Conservation (phyloP, 2,113 vertebrate species). For the Corapipo altera region DNA sequence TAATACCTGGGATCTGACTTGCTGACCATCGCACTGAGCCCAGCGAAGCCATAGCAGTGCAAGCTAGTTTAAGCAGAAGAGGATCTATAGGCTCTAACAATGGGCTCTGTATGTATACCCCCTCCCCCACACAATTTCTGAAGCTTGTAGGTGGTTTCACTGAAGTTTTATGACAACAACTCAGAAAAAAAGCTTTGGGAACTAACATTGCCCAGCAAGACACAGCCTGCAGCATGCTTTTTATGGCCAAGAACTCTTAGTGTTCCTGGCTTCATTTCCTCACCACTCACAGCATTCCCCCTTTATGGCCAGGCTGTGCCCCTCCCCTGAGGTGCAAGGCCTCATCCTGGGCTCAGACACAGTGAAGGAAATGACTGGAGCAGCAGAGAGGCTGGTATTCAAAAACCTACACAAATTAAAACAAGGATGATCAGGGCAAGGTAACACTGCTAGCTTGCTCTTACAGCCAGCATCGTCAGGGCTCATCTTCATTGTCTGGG, state of each 20-base stretch:
- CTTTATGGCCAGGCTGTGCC: conserved; percentile 12
- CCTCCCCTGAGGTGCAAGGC: not conserved
- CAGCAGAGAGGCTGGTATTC: not conserved
- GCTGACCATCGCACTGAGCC: not conserved
- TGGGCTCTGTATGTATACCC: not conserved
- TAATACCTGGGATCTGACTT: not conserved
- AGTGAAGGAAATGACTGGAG: not conserved
- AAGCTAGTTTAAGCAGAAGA: not conserved
- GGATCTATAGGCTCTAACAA: not conserved
- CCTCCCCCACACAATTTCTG: not conserved
- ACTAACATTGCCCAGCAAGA: conserved; percentile 21
- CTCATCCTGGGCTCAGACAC: rapidly evolving
- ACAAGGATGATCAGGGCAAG: not conserved
- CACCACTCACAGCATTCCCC: not conserved
- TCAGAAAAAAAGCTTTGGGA: conserved; percentile 22
- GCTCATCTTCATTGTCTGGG: not conserved
- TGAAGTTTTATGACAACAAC: conserved; percentile 37
- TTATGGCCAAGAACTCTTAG: conserved; percentile 13
- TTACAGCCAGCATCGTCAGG: not conserved
- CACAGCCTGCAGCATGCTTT: conserved; percentile 46
- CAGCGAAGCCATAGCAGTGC: not conserved
- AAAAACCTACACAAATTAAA: not conserved
- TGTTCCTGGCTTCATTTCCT: conserved; percentile 40
- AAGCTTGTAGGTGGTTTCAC: conserved; percentile 12
- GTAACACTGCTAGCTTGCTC: not conserved